Evolutionary conservation across 2,797 vertebrate genomes (phyloP).

Genomic region (Pangasius sanitwongsei): DNA sequence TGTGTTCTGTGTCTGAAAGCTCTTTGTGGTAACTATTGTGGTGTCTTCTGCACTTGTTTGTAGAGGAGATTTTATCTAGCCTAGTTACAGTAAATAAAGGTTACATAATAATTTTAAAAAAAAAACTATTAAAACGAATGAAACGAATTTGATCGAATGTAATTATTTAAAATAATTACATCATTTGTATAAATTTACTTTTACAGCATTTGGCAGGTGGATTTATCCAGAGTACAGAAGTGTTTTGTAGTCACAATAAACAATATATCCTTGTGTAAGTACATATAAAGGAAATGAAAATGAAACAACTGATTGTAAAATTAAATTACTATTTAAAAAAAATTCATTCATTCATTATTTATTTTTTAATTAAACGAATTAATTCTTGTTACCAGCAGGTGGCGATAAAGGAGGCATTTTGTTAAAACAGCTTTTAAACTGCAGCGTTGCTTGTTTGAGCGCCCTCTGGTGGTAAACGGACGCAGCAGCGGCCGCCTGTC

Average conservation of each 20-base stretch:
- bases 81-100: not conserved
- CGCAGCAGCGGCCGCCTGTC: not conserved
- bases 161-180: not conserved
- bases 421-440: not conserved
- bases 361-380: not conserved
- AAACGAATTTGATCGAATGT: not conserved
- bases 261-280: not conserved
- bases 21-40: not conserved
- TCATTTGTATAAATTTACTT: not conserved
- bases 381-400: not conserved
- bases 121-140: not conserved
- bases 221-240: not conserved
- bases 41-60: too few relatives aligned
- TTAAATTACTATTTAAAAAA: not conserved
- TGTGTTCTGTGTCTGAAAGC: not conserved
- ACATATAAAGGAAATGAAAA: not conserved
- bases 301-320: not conserved
- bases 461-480: not conserved
- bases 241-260: not conserved
- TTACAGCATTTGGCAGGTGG: not conserved
- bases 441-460: not conserved
- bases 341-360: not conserved
- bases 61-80: not conserved
- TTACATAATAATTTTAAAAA: too few relatives aligned
- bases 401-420: not conserved